phyloP scores from a whole-genome alignment of 2,797 vertebrate species.

The Podargus strigoides region DNA sequence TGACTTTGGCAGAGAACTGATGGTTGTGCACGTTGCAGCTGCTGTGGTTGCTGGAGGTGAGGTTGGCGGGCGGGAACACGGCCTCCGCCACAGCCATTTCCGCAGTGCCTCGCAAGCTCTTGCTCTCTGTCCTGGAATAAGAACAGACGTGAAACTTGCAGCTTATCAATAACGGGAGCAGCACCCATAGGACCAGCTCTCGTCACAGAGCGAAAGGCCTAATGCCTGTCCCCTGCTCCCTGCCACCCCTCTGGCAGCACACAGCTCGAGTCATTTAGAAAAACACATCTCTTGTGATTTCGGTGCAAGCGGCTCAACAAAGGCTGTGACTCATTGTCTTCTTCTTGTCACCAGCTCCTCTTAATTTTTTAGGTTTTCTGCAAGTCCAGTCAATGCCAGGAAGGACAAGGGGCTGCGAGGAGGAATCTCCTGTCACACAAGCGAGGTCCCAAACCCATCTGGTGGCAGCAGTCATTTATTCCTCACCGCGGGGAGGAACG shows the following conservation, averaged over 20 bases:
- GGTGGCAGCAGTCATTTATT: background rate
- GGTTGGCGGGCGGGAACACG: background rate
- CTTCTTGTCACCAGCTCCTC: background rate
- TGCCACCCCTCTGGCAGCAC: background rate
- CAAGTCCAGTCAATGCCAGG: background rate
- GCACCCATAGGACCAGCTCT: background rate
- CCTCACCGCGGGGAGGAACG: background rate
- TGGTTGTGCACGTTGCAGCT: constrained; percentile 76
- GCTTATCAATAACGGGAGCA: background rate
- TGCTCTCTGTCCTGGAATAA: background rate
- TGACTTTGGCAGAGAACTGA: constrained; percentile 65
- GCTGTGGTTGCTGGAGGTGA: constrained; percentile 48
- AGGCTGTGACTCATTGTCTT: constrained; percentile 23
- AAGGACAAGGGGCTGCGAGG: background rate
- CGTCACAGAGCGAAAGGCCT: background rate
- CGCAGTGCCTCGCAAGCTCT: background rate
- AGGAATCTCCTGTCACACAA: background rate
- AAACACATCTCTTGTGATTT: constrained; percentile 41
- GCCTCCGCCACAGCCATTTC: background rate
- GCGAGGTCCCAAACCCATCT: background rate
- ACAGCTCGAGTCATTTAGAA: constrained; percentile 41
- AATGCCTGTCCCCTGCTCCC: background rate
- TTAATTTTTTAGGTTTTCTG: background rate
- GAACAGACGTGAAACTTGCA: background rate
- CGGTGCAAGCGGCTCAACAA: background rate